phyloP scores from a whole-genome alignment of 2,113 vertebrate species.

The Apodemus speciosus region DNA sequence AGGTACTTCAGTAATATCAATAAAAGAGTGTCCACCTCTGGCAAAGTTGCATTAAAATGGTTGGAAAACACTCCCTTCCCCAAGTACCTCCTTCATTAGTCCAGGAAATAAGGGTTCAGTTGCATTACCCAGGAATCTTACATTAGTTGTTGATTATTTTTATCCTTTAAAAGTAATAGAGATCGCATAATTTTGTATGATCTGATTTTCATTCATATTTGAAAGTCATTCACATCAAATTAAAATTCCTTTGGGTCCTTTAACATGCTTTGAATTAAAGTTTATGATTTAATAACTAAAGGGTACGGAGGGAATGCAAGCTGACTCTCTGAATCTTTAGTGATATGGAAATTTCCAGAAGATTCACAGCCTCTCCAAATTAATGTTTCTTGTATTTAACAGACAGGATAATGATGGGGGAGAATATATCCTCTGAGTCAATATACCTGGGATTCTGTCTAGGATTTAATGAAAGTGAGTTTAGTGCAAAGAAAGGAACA shows the following conservation, averaged over 20 bases:
- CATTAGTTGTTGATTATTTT: constrained; percentile 74
- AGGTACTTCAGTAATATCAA: constrained; percentile 46
- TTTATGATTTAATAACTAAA: constrained; percentile 80
- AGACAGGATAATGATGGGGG: constrained; percentile 25
- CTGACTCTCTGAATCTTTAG: constrained; percentile 71
- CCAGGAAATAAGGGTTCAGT: constrained; percentile 52
- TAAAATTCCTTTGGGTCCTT: constrained; percentile 77
- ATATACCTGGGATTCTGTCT: constrained; percentile 41
- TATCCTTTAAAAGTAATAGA: constrained; percentile 78
- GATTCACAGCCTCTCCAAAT: constrained; percentile 63
- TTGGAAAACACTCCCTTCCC: constrained; percentile 46
- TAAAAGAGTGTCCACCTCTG: constrained; percentile 51
- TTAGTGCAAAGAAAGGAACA: constrained; percentile 3
- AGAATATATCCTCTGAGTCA: constrained; percentile 24
- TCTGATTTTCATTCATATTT: constrained; percentile 77
- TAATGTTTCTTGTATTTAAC: constrained; percentile 46
- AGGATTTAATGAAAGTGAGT: constrained; percentile 38
- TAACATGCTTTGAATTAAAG: constrained; percentile 76
- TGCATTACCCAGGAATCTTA: constrained; percentile 66
- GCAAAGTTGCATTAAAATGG: constrained; percentile 67
- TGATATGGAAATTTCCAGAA: constrained; percentile 74
- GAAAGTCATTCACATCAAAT: constrained; percentile 76
- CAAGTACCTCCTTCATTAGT: constrained; percentile 63
- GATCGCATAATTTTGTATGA: constrained; percentile 71
- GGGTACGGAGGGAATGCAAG: constrained; percentile 64